Percentiles rank a stretch among this genome's conserved stretches.
Conservation (phyloP, 1,140 invertebrate species). For the Caligus rogercresseyi region DNA sequence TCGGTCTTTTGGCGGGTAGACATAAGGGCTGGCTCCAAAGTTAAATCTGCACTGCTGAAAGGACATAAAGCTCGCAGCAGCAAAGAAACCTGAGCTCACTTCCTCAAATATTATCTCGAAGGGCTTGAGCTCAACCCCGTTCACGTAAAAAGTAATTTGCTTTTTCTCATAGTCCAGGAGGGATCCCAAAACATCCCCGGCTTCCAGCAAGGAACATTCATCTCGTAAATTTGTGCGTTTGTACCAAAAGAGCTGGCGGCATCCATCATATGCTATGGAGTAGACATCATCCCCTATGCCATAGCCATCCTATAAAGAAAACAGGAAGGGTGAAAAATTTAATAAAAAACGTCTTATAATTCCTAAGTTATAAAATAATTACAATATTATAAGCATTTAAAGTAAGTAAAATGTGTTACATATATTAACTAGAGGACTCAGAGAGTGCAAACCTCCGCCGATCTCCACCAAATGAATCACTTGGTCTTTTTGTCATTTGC, state of each 20-base stretch:
- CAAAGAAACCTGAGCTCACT: conserved; percentile 57
- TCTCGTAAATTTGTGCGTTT: conserved; percentile 28
- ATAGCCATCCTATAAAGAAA: conserved; percentile 57
- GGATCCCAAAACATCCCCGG: conserved; percentile 64
- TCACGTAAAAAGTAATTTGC: conserved; percentile 58
- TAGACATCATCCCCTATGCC: conserved; percentile 85
- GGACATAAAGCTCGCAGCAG: conserved; percentile 85
- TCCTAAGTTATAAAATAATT: too few relatives aligned
- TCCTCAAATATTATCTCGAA: conserved; percentile 55
- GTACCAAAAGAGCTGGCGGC: conserved; percentile 65
- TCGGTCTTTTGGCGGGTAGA: conserved; percentile 48
- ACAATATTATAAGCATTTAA: too few relatives aligned
- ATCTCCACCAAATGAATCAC: too few relatives aligned
- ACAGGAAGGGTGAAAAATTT: background rate
- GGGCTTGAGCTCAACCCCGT: conserved; percentile 49
- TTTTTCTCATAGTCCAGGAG: conserved; percentile 50
- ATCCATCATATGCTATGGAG: conserved; percentile 80
- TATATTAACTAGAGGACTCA: too few relatives aligned
- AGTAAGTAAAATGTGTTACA: too few relatives aligned
- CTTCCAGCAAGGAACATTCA: conserved; percentile 46
- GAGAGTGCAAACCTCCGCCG: too few relatives aligned
- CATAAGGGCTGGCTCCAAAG: conserved; percentile 65
- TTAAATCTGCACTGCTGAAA: conserved; percentile 88
- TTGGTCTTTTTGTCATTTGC: too few relatives aligned
- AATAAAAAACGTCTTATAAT: too few relatives aligned